Evolutionary conservation across 2,888 invertebrate genomes (phyloP).

Genomic region (Pristionchus mayeri): DNA sequence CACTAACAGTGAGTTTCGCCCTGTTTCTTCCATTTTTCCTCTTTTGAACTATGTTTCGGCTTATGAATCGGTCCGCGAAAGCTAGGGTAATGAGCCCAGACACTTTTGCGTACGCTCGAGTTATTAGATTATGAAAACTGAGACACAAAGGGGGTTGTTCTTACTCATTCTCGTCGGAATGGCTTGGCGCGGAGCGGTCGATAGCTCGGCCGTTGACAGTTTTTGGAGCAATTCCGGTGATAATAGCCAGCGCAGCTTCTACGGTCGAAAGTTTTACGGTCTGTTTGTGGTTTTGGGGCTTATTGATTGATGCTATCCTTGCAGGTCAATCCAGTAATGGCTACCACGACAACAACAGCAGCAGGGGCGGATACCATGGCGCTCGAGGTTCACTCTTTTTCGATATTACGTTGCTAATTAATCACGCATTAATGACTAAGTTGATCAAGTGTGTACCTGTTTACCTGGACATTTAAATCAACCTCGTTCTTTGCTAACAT

Average conservation of each 20-base stretch:
- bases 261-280: constrained; percentile 19
- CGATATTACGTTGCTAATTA: too few species aligned
- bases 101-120: neutral
- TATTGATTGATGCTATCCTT: neutral
- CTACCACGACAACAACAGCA: constrained; percentile 1
- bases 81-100: too few species aligned
- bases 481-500: too few species aligned
- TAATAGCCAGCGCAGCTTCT: constrained; percentile 16
- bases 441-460: too few species aligned
- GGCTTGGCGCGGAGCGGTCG: constrained; percentile 40
- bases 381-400: neutral
- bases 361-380: constrained; percentile 11
- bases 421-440: too few species aligned
- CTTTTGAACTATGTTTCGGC: neutral
- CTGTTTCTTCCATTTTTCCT: neutral
- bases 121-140: neutral
- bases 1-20: neutral
- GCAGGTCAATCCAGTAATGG: neutral
- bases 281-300: neutral
- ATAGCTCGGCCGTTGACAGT: neutral
- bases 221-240: constrained; percentile 33
- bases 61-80: too few species aligned
- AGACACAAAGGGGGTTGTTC: neutral
- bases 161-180: neutral
- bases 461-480: too few species aligned